A percentile compares a stretch with the other conserved stretches of the same genome.
phyloP scores from a whole-genome alignment of 2,113 vertebrate genomes.

The Oncorhynchus mykiss region DNA sequence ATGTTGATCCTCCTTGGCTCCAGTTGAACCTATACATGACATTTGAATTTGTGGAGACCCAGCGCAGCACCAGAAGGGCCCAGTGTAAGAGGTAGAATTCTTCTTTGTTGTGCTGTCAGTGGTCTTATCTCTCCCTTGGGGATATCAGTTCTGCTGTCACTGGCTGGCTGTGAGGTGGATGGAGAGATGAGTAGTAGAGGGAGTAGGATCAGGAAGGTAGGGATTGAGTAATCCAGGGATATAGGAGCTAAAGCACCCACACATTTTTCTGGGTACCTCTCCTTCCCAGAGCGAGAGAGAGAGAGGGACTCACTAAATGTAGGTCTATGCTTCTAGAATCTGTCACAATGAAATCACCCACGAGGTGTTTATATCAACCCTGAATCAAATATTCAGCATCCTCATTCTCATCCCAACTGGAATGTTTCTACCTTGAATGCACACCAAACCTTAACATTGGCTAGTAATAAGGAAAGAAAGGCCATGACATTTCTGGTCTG shows the following conservation, averaged over 20 bases:
- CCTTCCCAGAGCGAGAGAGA: not conserved
- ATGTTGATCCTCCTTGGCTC: conserved; percentile 67
- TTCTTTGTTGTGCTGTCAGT: conserved; percentile 73
- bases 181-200: conserved; percentile 43
- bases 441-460: conserved; percentile 2
- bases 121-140: conserved; percentile 68
- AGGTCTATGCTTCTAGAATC: not conserved
- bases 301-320: not conserved
- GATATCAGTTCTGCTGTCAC: conserved; percentile 41
- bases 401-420: not conserved
- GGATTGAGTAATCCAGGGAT: conserved; percentile 54
- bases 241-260: conserved; percentile 51
- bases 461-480: not conserved
- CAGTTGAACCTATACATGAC: conserved; percentile 65
- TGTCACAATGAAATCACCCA: not conserved
- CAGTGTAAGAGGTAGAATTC: conserved; percentile 46
- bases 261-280: conserved; percentile 28
- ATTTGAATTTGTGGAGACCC: conserved; percentile 66
- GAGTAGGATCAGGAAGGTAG: conserved; percentile 54
- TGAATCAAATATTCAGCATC: not conserved
- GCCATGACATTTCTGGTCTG: not conserved
- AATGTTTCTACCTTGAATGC: not conserved
- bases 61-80: conserved; percentile 32
- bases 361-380: not conserved
- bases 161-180: conserved; percentile 59